Conservation (phyloP, 2,113 vertebrate genomes). For the Bettongia penicillata region DNA sequence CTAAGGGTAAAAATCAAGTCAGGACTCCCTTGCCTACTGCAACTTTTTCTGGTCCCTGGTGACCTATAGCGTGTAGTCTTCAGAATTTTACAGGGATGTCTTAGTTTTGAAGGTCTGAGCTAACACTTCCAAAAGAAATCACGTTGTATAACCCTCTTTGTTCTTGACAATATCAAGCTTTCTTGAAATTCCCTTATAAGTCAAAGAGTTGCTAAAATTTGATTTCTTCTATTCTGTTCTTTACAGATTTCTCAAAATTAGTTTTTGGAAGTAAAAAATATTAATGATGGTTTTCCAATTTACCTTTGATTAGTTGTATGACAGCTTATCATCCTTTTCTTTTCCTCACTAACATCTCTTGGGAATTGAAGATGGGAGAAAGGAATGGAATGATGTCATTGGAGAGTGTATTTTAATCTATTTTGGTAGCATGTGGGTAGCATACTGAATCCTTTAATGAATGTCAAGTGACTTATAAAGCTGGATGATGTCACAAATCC, state of each 20-base stretch:
- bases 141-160: rapidly evolving
- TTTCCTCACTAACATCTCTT: background rate
- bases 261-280: background rate
- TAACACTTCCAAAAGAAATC: background rate
- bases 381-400: background rate
- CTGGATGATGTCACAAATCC: background rate
- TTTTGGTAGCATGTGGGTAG: background rate
- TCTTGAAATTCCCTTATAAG: rapidly evolving
- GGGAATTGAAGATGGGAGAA: background rate
- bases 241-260: background rate
- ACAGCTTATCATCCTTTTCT: background rate
- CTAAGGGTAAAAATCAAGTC: background rate
- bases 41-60: background rate
- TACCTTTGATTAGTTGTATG: rapidly evolving
- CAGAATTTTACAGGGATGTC: background rate
- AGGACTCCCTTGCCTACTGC: background rate
- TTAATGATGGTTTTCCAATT: background rate
- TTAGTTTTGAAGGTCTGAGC: background rate
- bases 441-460: background rate
- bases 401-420: background rate
- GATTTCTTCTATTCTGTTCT: rapidly evolving
- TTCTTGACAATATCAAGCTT: rapidly evolving
- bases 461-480: constrained; percentile 8
- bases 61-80: background rate
- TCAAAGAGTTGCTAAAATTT: rapidly evolving